Base-by-base conservation (phyloP, 2,888 invertebrate genomes). In the Phlogophora meticulosa region DNA sequence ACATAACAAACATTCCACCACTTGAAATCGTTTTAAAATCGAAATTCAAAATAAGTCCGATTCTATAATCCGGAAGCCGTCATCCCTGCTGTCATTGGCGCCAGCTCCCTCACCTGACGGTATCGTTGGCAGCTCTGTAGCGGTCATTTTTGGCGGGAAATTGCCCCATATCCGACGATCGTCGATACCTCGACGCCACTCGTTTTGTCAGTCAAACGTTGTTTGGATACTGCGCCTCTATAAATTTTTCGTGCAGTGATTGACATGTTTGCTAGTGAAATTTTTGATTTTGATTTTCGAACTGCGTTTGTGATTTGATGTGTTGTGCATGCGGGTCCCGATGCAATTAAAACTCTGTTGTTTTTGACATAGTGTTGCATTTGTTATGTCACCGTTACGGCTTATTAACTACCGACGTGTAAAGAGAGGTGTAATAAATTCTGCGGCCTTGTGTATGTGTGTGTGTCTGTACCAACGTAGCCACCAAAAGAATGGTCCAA, bases 131-230 rank as follows among this genome's bases (percentile, higher is more conserved):
- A 81, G 83, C 84, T 89, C 86, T 86, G 82, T 88, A 86, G 84
- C 90, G 91, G 91, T 92, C 92, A 93, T 93, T 94, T 94, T 93
- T 90, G 87, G 80, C 85, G 91, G 95, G 95, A 95, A 95, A 95
- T 95, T 94, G 93, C 84, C 86, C 91, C 78, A 94, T 94, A 94
- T 95, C 95, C 95, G 95, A 91, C 90, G 87, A 81, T 80, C 83
- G 81, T 63, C 86, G 93, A 94, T 93, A 92, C 90, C 85, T 87
- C 84, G 78, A 62, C 66, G 79, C 85, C 82, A 85, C 85, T 85
- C 85, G 86, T 84, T 90, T 88, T 88, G 85, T 87, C 85, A 82
- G 82, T 84, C 86, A 81, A 87, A 81, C 59, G 69, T 78, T 66
- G 77, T 79, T 71, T 62, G 63, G 68, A 80, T 64, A 72, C 40